These are phyloP conservation scores for Hipparchia semele DNA, from an alignment of 2,888 invertebrate species.

Conservation along the genomic window DNA sequence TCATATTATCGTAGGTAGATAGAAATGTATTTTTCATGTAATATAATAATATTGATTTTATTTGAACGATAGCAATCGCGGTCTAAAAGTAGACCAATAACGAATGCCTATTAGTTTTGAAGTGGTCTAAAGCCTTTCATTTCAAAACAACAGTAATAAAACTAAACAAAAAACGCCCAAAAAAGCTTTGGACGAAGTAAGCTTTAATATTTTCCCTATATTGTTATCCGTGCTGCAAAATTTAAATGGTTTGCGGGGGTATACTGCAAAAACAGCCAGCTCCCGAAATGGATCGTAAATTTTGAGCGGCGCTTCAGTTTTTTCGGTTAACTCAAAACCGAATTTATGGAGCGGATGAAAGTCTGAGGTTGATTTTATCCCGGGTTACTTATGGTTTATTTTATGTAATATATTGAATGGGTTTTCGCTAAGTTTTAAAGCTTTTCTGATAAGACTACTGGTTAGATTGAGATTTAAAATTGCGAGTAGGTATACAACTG, in stretches of 20 bases:
- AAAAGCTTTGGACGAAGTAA: constrained; percentile 6
- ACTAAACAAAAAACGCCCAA: constrained; percentile 14
- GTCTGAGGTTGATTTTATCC: constrained; percentile 44
- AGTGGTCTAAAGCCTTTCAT: no score
- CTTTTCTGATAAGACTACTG: not conserved
- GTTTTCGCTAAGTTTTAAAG: constrained; percentile 17
- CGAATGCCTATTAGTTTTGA: no score
- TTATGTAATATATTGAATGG: constrained; percentile 26
- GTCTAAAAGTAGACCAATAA: no score
- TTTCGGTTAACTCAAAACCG: constrained; percentile 61
- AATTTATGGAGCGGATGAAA: constrained; percentile 55
- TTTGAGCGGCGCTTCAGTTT: constrained; percentile 60
- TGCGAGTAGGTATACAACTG: no score
- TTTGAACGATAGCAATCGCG: no score
- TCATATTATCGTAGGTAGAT: no score
- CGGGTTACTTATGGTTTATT: constrained; percentile 37
- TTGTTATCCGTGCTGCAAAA: constrained; percentile 25
- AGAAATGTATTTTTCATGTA: no score
- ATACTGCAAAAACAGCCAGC: constrained; percentile 63
- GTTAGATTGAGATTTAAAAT: not conserved
- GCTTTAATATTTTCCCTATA: constrained; percentile 24
- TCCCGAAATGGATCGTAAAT: constrained; percentile 65
- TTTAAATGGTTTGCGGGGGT: constrained; percentile 35
- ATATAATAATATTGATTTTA: no score
- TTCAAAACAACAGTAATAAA: constrained; percentile 13